Evolutionary conservation across 2,888 invertebrate species (phyloP), one percentile per base, ranked within the genome.

Genomic region (Spodoptera exigua): DNA sequence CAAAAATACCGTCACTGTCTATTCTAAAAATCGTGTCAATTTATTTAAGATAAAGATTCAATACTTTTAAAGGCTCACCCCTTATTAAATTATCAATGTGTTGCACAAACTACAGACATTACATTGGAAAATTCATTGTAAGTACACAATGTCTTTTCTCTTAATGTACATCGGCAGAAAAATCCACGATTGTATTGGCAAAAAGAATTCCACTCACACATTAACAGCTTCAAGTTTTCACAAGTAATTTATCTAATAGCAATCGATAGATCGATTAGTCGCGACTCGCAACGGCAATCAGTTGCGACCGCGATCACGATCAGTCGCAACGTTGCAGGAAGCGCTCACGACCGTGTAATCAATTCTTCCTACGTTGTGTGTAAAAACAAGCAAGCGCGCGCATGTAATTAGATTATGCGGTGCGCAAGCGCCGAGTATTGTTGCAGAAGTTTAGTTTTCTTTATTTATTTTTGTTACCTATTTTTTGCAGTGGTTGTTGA

Each of bases 331-430:
- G 14, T 60, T 56, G 39, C 55, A 66, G 70, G 78, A 78, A 71
- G 68, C 60, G 56, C 32, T 39, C 57, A 58, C 36, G 43, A 46
- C 46, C 71, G 60, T 69, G 57, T 71, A 78, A 78, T 76, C 66
- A 76, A 74, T 76, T 74, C 69, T 70, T 72, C 65, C 61, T 60
- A 64, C 46, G 54, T 46, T 13, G 14, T 49, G 52, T 62, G 41
- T 55, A 68, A 72, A 55, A 72, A 75, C 66, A 55, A 17, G 47
- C 59, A 60, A 56, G 53, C 61, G 56, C 39, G 70, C 58, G 71
- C 61, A 78, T 80, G 59, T 79, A 78, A 81, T 81, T 80, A 75
- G 70, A 81, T 81, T 80, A 76, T 61, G 80, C 78, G 76, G 63
- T 66, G 62, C 27, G 46, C 52, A 53, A 5, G 41, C 34, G 47